Conservation (phyloP, 1,140 invertebrate genomes). For the Oncopodura yosiiana region DNA sequence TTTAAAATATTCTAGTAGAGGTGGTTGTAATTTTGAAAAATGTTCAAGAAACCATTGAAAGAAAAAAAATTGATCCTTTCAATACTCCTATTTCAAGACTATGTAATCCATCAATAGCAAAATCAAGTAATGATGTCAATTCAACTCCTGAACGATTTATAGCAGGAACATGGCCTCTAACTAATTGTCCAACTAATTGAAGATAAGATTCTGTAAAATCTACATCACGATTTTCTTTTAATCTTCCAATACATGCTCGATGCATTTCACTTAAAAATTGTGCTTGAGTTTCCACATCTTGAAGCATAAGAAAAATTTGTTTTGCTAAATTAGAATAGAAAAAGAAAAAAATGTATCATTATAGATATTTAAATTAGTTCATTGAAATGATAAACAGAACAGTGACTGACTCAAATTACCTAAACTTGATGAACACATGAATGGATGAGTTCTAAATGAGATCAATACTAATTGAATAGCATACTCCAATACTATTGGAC, state of each 20-base stretch:
- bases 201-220: slow-evolving; percentile 34
- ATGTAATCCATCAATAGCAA: slow-evolving; percentile 1
- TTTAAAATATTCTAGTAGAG: slow-evolving; percentile 21
- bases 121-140: slow-evolving; percentile 14
- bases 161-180: slow-evolving; percentile 17
- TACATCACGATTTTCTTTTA: slow-evolving; percentile 23
- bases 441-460: slow-evolving; percentile 25
- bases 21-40: slow-evolving; percentile 10
- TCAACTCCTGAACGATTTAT: slow-evolving; percentile 22
- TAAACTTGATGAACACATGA: slow-evolving; percentile 13
- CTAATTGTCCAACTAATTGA: slow-evolving; percentile 24
- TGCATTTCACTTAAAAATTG: slow-evolving; percentile 31
- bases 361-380: not conserved
- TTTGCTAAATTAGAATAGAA: slow-evolving; percentile 2
- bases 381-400: too few relatives aligned
- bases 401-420: too few relatives aligned
- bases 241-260: slow-evolving; percentile 11
- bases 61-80: slow-evolving; percentile 28
- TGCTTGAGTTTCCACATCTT: slow-evolving; percentile 31
- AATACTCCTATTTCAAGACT: not conserved
- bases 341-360: not conserved
- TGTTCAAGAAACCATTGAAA: slow-evolving; percentile 14
- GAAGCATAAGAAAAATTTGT: slow-evolving; percentile 30
- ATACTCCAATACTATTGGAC: slow-evolving; percentile 26
- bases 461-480: slow-evolving; percentile 29